Percentiles rank a stretch among this genome's conserved stretches.
Evolutionary conservation across 2,113 vertebrate species (phyloP).

Genomic region (Apteryx owenii): DNA sequence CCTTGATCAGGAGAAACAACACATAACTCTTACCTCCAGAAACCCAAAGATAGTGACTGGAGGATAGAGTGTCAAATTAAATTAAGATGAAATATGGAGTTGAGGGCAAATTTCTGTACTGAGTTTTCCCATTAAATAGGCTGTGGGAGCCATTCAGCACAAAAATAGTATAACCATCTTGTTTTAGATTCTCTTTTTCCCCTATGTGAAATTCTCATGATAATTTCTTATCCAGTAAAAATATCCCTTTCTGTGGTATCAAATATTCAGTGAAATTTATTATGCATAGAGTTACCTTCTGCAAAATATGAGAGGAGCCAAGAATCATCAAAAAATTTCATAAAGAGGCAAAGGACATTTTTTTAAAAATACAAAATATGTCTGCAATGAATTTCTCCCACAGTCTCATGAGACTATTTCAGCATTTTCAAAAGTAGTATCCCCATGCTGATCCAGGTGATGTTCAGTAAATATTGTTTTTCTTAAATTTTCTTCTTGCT

Average conservation of each 20-base stretch:
- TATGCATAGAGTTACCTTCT: not conserved
- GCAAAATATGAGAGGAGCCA: not conserved
- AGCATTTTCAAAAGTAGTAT: not conserved
- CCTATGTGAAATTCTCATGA: not conserved
- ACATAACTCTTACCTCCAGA: not conserved
- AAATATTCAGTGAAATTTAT: conserved; percentile 35
- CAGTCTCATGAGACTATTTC: not conserved
- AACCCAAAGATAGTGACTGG: not conserved
- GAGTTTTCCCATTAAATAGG: conserved; percentile 11
- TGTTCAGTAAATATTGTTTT: not conserved
- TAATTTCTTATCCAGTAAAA: not conserved
- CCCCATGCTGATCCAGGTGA: not conserved
- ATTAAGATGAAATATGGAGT: not conserved
- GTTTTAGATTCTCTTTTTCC: conserved; percentile 15
- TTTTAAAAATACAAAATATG: not conserved
- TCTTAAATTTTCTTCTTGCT: not conserved
- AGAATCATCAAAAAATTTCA: not conserved
- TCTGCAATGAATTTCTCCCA: not conserved
- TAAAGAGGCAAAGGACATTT: not conserved
- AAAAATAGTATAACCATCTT: not conserved
- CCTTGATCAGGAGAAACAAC: not conserved
- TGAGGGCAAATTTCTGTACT: conserved; percentile 13
- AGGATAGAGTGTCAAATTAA: not conserved
- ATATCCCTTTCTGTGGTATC: not conserved
- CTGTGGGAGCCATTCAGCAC: not conserved